phyloP scores from a whole-genome alignment of 2,888 invertebrate species.

The Neoaliturus tenellus region DNA sequence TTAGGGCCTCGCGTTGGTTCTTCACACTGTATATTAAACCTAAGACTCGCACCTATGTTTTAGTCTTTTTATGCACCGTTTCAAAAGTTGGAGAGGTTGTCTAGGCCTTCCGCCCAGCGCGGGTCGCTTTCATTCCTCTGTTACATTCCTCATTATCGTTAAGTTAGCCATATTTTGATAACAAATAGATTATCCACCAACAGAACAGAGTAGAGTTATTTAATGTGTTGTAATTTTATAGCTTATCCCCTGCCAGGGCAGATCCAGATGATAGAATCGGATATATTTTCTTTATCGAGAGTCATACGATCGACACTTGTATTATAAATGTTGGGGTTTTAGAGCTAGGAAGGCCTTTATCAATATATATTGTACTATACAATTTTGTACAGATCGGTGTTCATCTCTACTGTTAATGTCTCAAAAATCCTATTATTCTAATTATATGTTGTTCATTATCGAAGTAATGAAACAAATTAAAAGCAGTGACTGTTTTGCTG shows the following conservation, averaged over 20 bases:
- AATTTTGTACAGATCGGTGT: slow-evolving; percentile 46
- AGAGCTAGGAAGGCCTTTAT: slow-evolving; percentile 44
- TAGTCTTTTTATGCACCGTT: slow-evolving; percentile 39
- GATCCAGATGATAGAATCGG: neutral
- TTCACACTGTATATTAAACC: slow-evolving; percentile 17
- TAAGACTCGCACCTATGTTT: slow-evolving; percentile 37
- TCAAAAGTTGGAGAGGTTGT: neutral
- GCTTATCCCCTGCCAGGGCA: neutral
- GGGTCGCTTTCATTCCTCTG: neutral
- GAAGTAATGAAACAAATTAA: neutral
- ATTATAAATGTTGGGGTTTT: slow-evolving; percentile 26
- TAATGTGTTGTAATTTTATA: slow-evolving; percentile 8
- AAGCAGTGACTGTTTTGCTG: neutral
- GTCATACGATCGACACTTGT: neutral
- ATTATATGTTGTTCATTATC: slow-evolving; percentile 7
- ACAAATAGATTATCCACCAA: neutral
- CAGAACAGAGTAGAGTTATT: neutral
- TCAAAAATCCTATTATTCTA: slow-evolving; percentile 43
- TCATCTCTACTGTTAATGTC: slow-evolving; percentile 46
- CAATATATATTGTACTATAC: slow-evolving; percentile 24
- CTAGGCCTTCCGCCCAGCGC: neutral
- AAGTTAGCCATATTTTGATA: neutral
- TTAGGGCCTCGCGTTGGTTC: slow-evolving; percentile 54
- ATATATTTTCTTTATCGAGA: slow-evolving; percentile 29
- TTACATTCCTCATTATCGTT: slow-evolving; percentile 1